A percentile compares a stretch with the other conserved stretches of the same genome.
These are phyloP conservation scores for Chrysomallon squamiferum DNA, from an alignment of 1,140 invertebrate species.

Conservation along the genomic window DNA sequence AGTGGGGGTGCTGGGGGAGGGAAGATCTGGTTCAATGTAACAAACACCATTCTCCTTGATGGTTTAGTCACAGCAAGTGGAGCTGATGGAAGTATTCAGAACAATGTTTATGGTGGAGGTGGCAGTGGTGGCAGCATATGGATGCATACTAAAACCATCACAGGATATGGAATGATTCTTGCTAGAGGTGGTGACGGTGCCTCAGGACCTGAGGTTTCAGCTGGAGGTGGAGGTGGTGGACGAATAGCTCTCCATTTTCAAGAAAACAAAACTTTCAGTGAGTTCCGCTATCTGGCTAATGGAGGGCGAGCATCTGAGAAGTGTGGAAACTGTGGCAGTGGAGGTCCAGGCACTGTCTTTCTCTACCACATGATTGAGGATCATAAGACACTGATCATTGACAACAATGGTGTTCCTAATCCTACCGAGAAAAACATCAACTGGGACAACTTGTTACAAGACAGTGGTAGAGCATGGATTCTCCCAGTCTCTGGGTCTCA, in stretches of 20 bases:
- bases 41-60: constrained; percentile 45
- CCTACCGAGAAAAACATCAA: constrained; percentile 37
- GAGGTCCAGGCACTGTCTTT: constrained; percentile 46
- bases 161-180: constrained; percentile 34
- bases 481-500: constrained; percentile 42
- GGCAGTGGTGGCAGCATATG: constrained; percentile 50
- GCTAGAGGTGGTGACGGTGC: constrained; percentile 33
- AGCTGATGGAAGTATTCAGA: constrained; percentile 19
- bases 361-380: constrained; percentile 41
- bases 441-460: constrained; percentile 33
- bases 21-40: constrained; percentile 50
- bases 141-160: constrained; percentile 41
- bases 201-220: constrained; percentile 1
- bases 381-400: constrained; percentile 45
- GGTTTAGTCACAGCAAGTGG: constrained; percentile 40
- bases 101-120: constrained; percentile 28
- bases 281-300: constrained; percentile 44
- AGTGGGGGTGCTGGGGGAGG: constrained; percentile 45
- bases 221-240: constrained; percentile 44
- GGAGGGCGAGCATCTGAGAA: constrained; percentile 30
- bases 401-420: constrained; percentile 37
- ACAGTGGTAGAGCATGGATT: constrained; percentile 47
- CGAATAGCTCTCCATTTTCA: constrained; percentile 46
- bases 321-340: constrained; percentile 32
- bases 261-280: constrained; percentile 44